Evolutionary conservation across 1,140 invertebrate genomes (phyloP).

Genomic region (Melipona quadrifasciata): DNA sequence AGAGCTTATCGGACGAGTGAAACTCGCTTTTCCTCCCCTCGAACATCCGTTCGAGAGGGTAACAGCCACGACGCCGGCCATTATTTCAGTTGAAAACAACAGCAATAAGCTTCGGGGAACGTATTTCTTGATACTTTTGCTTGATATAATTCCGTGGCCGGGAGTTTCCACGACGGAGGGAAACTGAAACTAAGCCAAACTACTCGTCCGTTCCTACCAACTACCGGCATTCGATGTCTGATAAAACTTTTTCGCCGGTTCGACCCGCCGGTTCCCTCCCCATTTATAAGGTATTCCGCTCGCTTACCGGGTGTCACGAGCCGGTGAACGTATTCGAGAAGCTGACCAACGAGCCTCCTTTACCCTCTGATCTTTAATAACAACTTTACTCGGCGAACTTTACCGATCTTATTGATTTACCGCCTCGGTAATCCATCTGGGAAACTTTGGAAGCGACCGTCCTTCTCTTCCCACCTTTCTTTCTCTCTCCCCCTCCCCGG

Average conservation of each 20-base stretch:
- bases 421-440: constrained; percentile 43
- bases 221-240: constrained; percentile 72
- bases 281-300: constrained; percentile 67
- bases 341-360: constrained; percentile 38
- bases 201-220: constrained; percentile 61
- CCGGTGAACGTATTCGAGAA: constrained; percentile 56
- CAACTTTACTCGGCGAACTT: constrained; percentile 56
- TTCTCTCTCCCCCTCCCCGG: neutral
- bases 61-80: constrained; percentile 39
- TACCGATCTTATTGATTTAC: constrained; percentile 59
- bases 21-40: neutral
- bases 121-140: constrained; percentile 77
- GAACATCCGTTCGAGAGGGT: constrained; percentile 34
- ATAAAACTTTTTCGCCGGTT: constrained; percentile 72
- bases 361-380: constrained; percentile 64
- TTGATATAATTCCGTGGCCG: constrained; percentile 72
- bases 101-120: constrained; percentile 74
- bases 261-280: neutral
- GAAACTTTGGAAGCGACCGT: constrained; percentile 10
- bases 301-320: constrained; percentile 65
- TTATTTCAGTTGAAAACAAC: constrained; percentile 79
- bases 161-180: constrained; percentile 50
- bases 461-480: too few relatives aligned
- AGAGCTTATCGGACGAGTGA: neutral
- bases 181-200: constrained; percentile 76